These are phyloP conservation scores for Schizopygopsis malacanthus DNA, from an alignment of 2,797 vertebrate species.

Conservation along the genomic window DNA sequence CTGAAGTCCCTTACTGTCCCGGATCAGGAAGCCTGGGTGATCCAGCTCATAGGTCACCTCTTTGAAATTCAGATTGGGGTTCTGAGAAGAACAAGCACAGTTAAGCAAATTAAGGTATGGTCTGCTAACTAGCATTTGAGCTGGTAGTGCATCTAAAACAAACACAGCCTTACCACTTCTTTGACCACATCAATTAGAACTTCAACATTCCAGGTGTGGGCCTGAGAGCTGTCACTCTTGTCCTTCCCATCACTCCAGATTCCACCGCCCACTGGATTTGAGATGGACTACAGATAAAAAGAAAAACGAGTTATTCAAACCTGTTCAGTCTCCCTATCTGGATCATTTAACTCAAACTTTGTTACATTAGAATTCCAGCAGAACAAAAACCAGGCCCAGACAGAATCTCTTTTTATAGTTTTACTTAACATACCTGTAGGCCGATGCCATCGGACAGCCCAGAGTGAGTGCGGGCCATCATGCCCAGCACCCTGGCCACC, in stretches of 20 bases:
- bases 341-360: too few relatives aligned
- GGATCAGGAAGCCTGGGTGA: slow-evolving; percentile 94
- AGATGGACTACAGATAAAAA: slow-evolving; percentile 85
- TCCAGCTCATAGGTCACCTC: slow-evolving; percentile 99
- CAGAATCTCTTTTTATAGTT: not conserved
- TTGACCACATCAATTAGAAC: slow-evolving; percentile 98
- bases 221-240: slow-evolving; percentile 95
- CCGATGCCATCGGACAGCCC: slow-evolving; percentile 95
- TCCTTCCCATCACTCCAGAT: slow-evolving; percentile 99
- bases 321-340: not conserved
- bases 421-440: slow-evolving; percentile 83
- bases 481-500: slow-evolving; percentile 96
- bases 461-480: slow-evolving; percentile 99
- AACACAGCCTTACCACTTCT: slow-evolving; percentile 84
- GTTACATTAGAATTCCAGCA: not conserved
- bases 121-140: not conserved
- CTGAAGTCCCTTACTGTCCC: slow-evolving; percentile 96
- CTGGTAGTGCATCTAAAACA: not conserved
- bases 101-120: not conserved
- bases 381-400: not conserved
- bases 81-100: slow-evolving; percentile 75
- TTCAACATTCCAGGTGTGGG: slow-evolving; percentile 98
- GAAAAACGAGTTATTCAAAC: not conserved
- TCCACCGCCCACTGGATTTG: slow-evolving; percentile 91
- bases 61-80: slow-evolving; percentile 97